Evolutionary conservation across 23 tunicate genomes (phyloP).

Genomic region (Trididemnum nubilum): DNA sequence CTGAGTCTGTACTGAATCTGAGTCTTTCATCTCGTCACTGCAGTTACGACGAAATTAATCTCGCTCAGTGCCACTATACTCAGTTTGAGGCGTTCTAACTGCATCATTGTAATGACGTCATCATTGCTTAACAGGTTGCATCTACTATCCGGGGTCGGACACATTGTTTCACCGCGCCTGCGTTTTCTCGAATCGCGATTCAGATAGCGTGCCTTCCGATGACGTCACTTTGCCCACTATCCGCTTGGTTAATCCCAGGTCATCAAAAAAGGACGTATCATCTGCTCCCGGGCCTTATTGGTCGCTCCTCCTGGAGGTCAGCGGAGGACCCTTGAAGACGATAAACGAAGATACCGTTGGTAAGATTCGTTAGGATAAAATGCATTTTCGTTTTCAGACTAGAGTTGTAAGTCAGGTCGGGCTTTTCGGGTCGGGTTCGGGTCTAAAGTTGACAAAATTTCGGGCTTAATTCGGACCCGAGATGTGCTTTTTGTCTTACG

Average conservation of each 20-base stretch:
- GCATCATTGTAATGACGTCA: not conserved
- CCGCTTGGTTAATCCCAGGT: slow-evolving; percentile 40
- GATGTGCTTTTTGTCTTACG: too few species aligned
- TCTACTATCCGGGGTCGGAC: slow-evolving; percentile 93
- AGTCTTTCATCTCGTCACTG: too few species aligned
- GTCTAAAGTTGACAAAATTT: too few species aligned
- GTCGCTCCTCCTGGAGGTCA: slow-evolving; percentile 89
- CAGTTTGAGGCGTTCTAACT: not conserved
- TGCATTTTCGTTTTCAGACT: too few species aligned
- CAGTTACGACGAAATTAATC: too few species aligned
- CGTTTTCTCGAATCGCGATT: slow-evolving; percentile 79
- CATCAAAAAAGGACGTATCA: not conserved
- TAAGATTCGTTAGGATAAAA: slow-evolving; percentile 16
- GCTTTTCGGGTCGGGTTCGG: too few species aligned
- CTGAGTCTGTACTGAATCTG: too few species aligned
- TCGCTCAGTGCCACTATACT: too few species aligned
- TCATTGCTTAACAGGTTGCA: slow-evolving; percentile 61
- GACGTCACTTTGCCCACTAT: slow-evolving; percentile 47
- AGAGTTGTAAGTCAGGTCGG: too few species aligned
- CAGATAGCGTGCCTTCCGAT: slow-evolving; percentile 67
- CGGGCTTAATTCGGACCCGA: too few species aligned
- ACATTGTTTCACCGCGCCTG: slow-evolving; percentile 92
- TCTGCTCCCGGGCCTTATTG: slow-evolving; percentile 91
- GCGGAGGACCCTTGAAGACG: slow-evolving; percentile 83
- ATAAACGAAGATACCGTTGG: slow-evolving; percentile 73